phyloP scores from a whole-genome alignment of 2,888 invertebrate genomes.

The Chironomus tentans region DNA sequence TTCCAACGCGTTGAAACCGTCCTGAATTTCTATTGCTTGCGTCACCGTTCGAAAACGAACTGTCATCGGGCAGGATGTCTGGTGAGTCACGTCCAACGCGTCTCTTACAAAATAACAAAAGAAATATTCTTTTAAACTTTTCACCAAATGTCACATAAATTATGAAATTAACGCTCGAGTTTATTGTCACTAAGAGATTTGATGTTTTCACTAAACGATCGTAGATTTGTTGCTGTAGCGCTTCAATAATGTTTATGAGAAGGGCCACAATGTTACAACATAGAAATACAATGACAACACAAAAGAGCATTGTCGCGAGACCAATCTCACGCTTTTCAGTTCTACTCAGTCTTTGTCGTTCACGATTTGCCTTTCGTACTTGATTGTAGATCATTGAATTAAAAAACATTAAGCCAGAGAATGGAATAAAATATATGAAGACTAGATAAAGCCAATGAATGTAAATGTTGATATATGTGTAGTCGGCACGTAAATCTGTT shows the following conservation, averaged over 20 bases:
- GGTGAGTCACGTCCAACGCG: slow-evolving; percentile 56
- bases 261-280: slow-evolving; percentile 83
- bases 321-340: slow-evolving; percentile 88
- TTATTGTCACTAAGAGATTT: slow-evolving; percentile 90
- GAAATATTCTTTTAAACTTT: slow-evolving; percentile 82
- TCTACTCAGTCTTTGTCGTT: slow-evolving; percentile 80
- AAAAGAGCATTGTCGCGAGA: slow-evolving; percentile 88
- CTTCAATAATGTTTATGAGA: slow-evolving; percentile 77
- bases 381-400: slow-evolving; percentile 86
- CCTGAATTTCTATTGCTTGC: slow-evolving; percentile 54
- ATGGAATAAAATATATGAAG: slow-evolving; percentile 89
- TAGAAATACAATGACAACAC: slow-evolving; percentile 90
- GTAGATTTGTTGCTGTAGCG: slow-evolving; percentile 57
- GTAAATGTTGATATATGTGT: slow-evolving; percentile 73
- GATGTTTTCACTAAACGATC: slow-evolving; percentile 69
- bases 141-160: slow-evolving; percentile 97
- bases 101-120: slow-evolving; percentile 65
- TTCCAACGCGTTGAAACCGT: slow-evolving; percentile 48
- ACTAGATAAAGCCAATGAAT: slow-evolving; percentile 91
- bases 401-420: slow-evolving; percentile 75
- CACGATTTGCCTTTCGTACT: slow-evolving; percentile 80
- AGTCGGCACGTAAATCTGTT: slow-evolving; percentile 58
- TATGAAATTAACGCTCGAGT: slow-evolving; percentile 95
- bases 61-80: slow-evolving; percentile 72
- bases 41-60: slow-evolving; percentile 71